phyloP scores from a whole-genome alignment of 1,140 invertebrate species.

The Anoplophora glabripennis region DNA sequence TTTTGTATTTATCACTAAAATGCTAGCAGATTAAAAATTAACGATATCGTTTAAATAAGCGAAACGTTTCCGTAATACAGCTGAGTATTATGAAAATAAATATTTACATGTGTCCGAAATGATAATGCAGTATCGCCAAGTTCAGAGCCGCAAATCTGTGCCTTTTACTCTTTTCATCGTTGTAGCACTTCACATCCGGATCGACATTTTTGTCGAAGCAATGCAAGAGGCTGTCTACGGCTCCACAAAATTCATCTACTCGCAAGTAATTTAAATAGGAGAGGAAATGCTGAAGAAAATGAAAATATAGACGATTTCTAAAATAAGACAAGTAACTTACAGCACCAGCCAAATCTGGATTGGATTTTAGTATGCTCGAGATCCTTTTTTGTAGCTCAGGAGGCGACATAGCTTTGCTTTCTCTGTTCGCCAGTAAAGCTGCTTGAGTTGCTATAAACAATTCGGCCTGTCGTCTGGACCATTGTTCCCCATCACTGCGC shows the following conservation, averaged over 20 bases:
- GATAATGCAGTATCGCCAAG: conserved; percentile 80
- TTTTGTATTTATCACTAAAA: conserved; percentile 3
- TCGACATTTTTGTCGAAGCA: conserved; percentile 74
- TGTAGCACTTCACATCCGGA: conserved; percentile 46
- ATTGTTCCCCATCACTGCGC: conserved; percentile 56
- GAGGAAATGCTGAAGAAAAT: conserved; percentile 74
- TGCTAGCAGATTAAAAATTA: neutral
- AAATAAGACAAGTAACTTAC: conserved; percentile 52
- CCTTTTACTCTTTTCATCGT: conserved; percentile 68
- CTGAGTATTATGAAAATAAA: neutral
- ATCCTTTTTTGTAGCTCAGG: conserved; percentile 73
- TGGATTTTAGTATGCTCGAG: conserved; percentile 71
- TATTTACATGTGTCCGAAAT: conserved; percentile 79
- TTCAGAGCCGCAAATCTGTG: conserved; percentile 88
- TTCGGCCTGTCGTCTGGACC: conserved; percentile 84
- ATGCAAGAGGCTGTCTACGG: conserved; percentile 78
- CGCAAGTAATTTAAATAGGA: conserved; percentile 87
- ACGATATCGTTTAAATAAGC: too few species aligned
- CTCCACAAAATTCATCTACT: conserved; percentile 83
- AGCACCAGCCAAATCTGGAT: conserved; percentile 80
- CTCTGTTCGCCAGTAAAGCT: conserved; percentile 74
- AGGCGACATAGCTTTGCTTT: conserved; percentile 73
- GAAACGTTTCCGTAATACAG: neutral
- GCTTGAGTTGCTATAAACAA: conserved; percentile 83
- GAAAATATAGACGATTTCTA: neutral